Evolutionary conservation across 2,888 invertebrate genomes (phyloP).

Genomic region (Glaucopsyche alexis): DNA sequence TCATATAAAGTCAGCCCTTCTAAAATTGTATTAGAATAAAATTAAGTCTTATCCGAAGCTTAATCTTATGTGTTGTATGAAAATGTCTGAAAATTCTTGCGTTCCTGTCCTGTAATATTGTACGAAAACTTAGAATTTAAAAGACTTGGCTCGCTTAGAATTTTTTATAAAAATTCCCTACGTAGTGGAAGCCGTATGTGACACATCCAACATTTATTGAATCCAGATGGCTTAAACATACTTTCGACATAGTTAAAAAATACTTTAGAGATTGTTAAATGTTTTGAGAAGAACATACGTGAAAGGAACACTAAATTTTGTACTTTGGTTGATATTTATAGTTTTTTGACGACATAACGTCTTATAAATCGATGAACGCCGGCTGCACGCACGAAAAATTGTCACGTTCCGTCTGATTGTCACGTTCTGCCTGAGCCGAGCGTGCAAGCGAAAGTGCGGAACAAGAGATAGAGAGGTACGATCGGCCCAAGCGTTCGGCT

Average conservation of each 20-base stretch:
- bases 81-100: slow-evolving; percentile 23
- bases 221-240: not conserved
- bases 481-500: too few species aligned
- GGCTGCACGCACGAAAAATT: too few species aligned
- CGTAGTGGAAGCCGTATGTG: not conserved
- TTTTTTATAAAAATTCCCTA: slow-evolving; percentile 24
- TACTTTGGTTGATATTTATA: too few species aligned
- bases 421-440: too few species aligned
- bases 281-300: too few species aligned
- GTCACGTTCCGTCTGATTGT: too few species aligned
- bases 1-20: not conserved
- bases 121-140: slow-evolving; percentile 22
- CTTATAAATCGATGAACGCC: too few species aligned
- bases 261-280: not conserved
- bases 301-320: too few species aligned
- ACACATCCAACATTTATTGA: slow-evolving; percentile 6
- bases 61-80: not conserved
- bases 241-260: not conserved
- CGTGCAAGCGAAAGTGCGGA: too few species aligned
- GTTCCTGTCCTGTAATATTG: slow-evolving; percentile 24
- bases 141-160: slow-evolving; percentile 20
- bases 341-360: too few species aligned
- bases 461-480: too few species aligned
- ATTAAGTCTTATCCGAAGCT: not conserved
- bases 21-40: not conserved